Base-by-base conservation (phyloP, 2,113 vertebrate genomes). In the Mormoops blainvillei region DNA sequence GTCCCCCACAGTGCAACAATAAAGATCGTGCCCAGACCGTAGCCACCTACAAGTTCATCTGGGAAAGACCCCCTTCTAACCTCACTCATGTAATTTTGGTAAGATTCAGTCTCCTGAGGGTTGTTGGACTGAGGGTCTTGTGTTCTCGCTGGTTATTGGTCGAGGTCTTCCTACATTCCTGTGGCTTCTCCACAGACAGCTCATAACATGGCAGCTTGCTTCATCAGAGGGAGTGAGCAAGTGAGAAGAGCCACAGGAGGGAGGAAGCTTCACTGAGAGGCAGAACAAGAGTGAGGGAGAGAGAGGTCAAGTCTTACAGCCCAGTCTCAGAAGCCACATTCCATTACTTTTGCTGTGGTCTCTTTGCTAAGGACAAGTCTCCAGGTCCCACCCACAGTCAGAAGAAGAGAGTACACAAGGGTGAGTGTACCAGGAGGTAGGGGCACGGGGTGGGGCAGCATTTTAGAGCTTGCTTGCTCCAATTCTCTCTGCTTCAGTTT, bases 391-490 rank as follows among this genome's bases (percentile, higher is more conserved):
- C 33, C 8, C 22, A 54, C 9, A 3, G 11, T 22, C 41, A 3
- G 81, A 91, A 81, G 24, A 33, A 45, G 4, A n/a, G 33, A 70
- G 20, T 68, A 16, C 20, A 28, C 33, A 4, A 70, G 13, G 9
- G 10, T 38, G 14, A 54, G 77, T 20, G 7, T 5, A 45, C 15
- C 2, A 77, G 52, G 28, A 76, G 31, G 3, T 2, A 6, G 38
- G 11, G 4, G 36, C 3, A 1, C 11, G 36, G 20, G 31, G n/a
- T n/a, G n/a, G 15, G 63, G 16, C 2, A n/a, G 48, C 7, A 15
- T 58, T 52, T 67, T 48, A 22, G n/a, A 61, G 41, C 31, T 24
- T 33, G 5, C 18, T 45, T 81, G 36, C 36, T 73, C 15, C 7
- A 81, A 36, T 94, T 45, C 19, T 58, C 2, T 56, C 2, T 45